Evolutionary conservation across 2,113 vertebrate genomes (phyloP), one percentile per base, ranked within the genome.

Genomic region (Microcebus griseorufus): DNA sequence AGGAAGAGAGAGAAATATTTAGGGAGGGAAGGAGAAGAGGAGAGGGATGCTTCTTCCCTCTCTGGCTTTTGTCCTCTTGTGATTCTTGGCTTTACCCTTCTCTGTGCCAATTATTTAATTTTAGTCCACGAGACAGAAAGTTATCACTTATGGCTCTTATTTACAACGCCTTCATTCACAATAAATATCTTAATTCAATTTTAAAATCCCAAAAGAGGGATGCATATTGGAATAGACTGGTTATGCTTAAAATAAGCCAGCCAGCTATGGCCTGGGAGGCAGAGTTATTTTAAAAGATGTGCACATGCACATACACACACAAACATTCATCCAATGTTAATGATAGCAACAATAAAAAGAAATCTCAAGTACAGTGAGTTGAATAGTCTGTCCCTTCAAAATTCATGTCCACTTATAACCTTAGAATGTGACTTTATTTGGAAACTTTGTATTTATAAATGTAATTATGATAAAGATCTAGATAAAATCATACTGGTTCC

Each of bases 221-320:
- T 42, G 0, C 23, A 23, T 62, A 79, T 53, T 91, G 48, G n/a
- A 22, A 53, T 22, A 93, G 13, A 69, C 29, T 27, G 83, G 6
- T 27, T 75, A 27, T 11, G 8, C 51, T 73, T 70, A 96, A 91
- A 96, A 76, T 78, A 51, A 90, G 64, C 11, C 39, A 90, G 87
- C 94, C 53, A 48, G 60, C 55, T 82, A 55, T 86, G 29, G 9
- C 8, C 39, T 89, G 17, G 11, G 5, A 94, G 14, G 14, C 34
- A 67, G 39, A 53, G 18, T 72, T 78, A 82, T 78, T 22, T 55
- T 94, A 70, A 72, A 94, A 51, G 5, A 70, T 25, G n/a, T 0
- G 11, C 0, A 12, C 37, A 82, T 22, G 58, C 23, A 64, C 4
- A 14, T 34, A 69, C 7, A 45, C 32, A 65, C 48, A 90, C 11